Percentiles rank a stretch among this genome's conserved stretches.
phyloP scores from a whole-genome alignment of 2,797 vertebrate genomes.

The Sebastes matsubarae region DNA sequence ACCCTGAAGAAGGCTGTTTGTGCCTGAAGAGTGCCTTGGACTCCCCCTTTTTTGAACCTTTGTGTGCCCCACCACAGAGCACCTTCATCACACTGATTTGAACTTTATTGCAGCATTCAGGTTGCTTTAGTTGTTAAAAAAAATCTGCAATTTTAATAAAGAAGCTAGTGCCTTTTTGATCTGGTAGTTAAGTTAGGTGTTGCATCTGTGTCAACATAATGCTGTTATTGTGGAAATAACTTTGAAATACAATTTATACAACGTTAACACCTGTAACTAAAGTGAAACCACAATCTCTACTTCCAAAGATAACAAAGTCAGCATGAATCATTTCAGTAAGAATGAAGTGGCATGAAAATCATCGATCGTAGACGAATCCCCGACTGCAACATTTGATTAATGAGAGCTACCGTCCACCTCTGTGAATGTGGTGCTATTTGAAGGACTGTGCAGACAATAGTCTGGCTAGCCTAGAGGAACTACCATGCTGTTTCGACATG shows the following conservation, averaged over 20 bases:
- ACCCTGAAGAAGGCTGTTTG: no score
- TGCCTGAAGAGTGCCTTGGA: no score
- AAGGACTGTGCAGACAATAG: neutral
- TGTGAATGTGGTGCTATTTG: neutral
- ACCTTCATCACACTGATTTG: no score
- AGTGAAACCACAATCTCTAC: constrained; percentile 3
- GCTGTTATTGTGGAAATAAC: constrained; percentile 50
- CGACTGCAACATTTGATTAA: neutral
- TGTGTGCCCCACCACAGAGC: no score
- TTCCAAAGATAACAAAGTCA: constrained; percentile 22
- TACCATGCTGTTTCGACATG: neutral
- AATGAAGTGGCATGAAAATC: constrained; percentile 3
- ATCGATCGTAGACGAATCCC: neutral
- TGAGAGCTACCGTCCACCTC: neutral
- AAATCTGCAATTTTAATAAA: neutral
- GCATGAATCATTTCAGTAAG: neutral
- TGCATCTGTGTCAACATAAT: neutral
- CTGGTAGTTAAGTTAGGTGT: neutral
- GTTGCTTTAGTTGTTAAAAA: neutral
- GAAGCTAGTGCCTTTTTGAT: constrained; percentile 45
- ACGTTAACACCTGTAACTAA: neutral
- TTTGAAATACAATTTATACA: neutral
- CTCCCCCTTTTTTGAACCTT: no score
- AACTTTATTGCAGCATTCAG: neutral
- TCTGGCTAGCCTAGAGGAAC: neutral